Percentiles rank a stretch among this genome's conserved stretches.
These are phyloP conservation scores for Polydesmus complanatus DNA, from an alignment of 2,888 invertebrate genomes.

Conservation along the genomic window DNA sequence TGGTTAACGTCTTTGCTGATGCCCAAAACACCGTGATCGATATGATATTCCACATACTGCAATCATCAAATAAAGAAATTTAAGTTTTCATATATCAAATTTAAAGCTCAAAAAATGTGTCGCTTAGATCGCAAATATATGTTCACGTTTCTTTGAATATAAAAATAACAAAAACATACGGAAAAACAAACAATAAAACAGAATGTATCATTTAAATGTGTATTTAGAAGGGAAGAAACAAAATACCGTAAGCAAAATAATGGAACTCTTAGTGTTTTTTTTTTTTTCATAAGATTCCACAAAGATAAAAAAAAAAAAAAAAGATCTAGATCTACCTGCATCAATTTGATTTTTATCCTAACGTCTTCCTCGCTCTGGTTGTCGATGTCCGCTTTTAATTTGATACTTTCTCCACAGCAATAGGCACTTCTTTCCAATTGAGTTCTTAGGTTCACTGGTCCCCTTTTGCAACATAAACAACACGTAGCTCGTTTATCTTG, in stretches of 20 bases:
- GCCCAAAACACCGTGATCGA: conserved; percentile 57
- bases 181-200: not conserved
- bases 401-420: conserved; percentile 55
- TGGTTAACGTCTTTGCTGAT: conserved; percentile 53
- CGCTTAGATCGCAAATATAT: too few species aligned
- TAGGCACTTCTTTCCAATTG: conserved; percentile 58
- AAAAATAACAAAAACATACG: not conserved
- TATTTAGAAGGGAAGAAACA: too few species aligned
- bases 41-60: conserved; percentile 59
- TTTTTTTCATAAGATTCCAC: too few species aligned
- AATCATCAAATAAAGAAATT: conserved; percentile 21
- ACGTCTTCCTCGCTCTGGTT: conserved; percentile 49
- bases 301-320: too few species aligned
- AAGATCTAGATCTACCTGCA: conserved; percentile 37
- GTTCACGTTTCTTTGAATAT: not conserved
- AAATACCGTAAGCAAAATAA: too few species aligned
- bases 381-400: conserved; percentile 53
- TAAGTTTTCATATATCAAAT: not conserved
- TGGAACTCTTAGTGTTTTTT: too few species aligned
- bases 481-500: conserved; percentile 50
- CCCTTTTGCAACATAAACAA: conserved; percentile 56
- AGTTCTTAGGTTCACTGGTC: conserved; percentile 50
- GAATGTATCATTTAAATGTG: too few species aligned
- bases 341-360: conserved; percentile 42
- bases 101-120: too few species aligned